A percentile compares a stretch with the other conserved stretches of the same genome.
Evolutionary conservation across 1,140 invertebrate species (phyloP).

Genomic region (Penaeus indicus): DNA sequence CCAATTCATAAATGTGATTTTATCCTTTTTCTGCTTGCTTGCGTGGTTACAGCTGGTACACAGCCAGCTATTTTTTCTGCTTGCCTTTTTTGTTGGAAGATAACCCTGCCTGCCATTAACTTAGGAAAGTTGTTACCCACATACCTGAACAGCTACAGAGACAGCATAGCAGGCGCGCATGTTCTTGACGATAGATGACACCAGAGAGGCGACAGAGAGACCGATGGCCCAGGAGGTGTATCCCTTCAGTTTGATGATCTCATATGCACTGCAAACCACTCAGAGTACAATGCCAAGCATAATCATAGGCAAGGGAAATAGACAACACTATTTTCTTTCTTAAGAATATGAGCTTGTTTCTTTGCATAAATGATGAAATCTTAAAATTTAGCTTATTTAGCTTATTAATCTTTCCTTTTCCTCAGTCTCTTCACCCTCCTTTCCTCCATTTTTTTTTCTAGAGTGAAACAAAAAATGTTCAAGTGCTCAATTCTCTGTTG

Average conservation of each 20-base stretch:
- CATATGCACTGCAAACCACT: constrained; percentile 79
- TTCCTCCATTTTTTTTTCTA: too few relatives aligned
- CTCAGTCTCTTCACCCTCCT: too few relatives aligned
- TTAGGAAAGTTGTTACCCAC: constrained; percentile 43
- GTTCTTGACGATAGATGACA: constrained; percentile 82
- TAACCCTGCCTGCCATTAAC: too few relatives aligned
- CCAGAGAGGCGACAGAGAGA: constrained; percentile 82
- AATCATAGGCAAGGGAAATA: constrained; percentile 26
- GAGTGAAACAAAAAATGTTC: too few relatives aligned
- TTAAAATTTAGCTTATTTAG: too few relatives aligned
- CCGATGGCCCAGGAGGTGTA: constrained; percentile 94
- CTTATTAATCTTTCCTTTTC: too few relatives aligned
- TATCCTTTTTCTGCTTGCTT: background rate
- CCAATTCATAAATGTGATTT: constrained; percentile 13
- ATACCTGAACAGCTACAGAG: constrained; percentile 84
- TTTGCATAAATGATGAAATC: too few relatives aligned
- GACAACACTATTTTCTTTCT: background rate
- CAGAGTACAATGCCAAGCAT: constrained; percentile 42
- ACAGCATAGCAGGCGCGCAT: constrained; percentile 84
- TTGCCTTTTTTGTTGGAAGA: too few relatives aligned
- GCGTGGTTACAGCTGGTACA: background rate
- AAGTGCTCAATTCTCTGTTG: too few relatives aligned
- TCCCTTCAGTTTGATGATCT: constrained; percentile 90
- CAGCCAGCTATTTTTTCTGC: background rate
- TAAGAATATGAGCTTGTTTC: constrained; percentile 11